Conservation (phyloP, 2,113 vertebrate genomes). For the Suncus etruscus region DNA sequence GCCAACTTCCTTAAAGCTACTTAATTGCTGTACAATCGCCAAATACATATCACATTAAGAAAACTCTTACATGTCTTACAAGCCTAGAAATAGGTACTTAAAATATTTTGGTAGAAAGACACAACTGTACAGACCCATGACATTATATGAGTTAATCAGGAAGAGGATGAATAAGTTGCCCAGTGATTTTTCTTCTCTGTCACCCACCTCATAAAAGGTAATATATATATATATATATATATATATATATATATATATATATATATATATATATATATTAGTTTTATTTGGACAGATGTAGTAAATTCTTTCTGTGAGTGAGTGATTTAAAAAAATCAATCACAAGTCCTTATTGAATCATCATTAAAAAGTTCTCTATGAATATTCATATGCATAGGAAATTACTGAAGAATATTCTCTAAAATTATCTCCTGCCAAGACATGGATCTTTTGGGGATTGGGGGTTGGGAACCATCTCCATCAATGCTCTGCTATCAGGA, state of each 20-base stretch:
- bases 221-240: no score
- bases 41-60: slow-evolving; percentile 51
- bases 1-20: slow-evolving; percentile 64
- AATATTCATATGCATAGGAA: slow-evolving; percentile 37
- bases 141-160: background rate
- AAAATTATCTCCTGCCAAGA: slow-evolving; percentile 36
- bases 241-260: no score
- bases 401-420: slow-evolving; percentile 53
- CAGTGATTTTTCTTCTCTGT: background rate
- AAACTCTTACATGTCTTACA: slow-evolving; percentile 1
- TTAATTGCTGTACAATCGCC: slow-evolving; percentile 57
- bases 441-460: background rate
- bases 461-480: no score
- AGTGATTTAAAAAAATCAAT: slow-evolving; percentile 26
- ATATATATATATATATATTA: no score
- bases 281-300: background rate
- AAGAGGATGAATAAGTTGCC: background rate
- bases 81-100: slow-evolving; percentile 55
- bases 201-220: background rate
- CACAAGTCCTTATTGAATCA: slow-evolving; percentile 2
- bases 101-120: slow-evolving; percentile 40
- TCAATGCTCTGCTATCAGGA: no score
- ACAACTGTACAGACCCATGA: slow-evolving; percentile 24
- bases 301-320: background rate
- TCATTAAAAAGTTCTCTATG: background rate